phyloP scores from a whole-genome alignment of 2,797 vertebrate species.

The Sorex maritimensis region DNA sequence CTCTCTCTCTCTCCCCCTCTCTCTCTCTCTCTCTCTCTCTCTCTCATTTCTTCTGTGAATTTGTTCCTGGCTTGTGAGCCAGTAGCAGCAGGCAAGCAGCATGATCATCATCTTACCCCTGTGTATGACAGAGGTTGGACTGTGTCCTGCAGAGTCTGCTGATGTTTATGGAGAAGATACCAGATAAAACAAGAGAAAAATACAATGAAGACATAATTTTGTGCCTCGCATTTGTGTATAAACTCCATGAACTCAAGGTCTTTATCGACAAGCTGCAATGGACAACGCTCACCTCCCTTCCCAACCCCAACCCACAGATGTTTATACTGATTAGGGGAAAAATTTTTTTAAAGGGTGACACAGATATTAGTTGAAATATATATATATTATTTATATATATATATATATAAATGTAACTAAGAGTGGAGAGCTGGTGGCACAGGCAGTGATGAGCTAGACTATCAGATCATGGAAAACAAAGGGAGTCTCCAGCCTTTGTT shows the following conservation, averaged over 20 bases:
- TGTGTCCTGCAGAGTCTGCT: neutral
- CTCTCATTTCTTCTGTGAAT: too few relatives aligned
- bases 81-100: too few relatives aligned
- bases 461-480: neutral
- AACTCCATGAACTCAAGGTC: neutral
- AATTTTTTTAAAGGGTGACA: neutral
- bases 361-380: neutral
- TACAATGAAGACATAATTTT: neutral
- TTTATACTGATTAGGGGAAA: neutral
- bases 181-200: neutral
- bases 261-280: neutral
- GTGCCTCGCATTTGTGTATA: neutral
- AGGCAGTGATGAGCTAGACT: neutral
- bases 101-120: neutral
- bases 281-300: too few relatives aligned
- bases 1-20: too few relatives aligned
- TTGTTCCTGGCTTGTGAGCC: too few relatives aligned
- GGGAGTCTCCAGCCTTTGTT: neutral
- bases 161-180: neutral
- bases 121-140: neutral
- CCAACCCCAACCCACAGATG: rapidly evolving
- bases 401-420: neutral
- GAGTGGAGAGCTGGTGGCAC: neutral
- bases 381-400: too few relatives aligned
- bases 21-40: too few relatives aligned